These are phyloP conservation scores for Halcyon malimbica DNA, from an alignment of 2,113 vertebrate genomes.

Conservation along the genomic window DNA sequence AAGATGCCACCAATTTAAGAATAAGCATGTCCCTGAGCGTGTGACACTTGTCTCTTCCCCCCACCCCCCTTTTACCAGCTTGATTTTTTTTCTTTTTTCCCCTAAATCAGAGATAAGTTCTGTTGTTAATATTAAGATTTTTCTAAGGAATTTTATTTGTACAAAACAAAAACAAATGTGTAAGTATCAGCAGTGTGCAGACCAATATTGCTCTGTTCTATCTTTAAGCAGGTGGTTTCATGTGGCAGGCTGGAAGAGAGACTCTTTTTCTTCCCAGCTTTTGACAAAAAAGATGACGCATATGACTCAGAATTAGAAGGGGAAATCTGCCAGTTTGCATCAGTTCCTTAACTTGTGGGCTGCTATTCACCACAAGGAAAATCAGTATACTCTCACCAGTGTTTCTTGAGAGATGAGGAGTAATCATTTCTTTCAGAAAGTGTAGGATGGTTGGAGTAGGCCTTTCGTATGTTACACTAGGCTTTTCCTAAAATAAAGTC, in stretches of 20 bases:
- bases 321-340: conserved; percentile 71
- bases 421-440: conserved; percentile 29
- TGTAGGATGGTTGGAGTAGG: conserved; percentile 38
- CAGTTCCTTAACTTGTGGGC: conserved; percentile 68
- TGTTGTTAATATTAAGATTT: background rate
- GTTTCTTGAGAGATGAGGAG: conserved; percentile 32
- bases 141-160: conserved; percentile 11
- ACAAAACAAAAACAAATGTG: conserved; percentile 1
- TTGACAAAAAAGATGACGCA: conserved; percentile 68
- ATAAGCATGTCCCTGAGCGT: background rate
- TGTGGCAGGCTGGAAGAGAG: conserved; percentile 58
- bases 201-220: conserved; percentile 17
- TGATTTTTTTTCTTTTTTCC: background rate
- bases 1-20: background rate
- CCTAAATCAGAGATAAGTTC: background rate
- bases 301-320: conserved; percentile 70
- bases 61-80: background rate
- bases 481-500: background rate
- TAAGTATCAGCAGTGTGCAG: background rate
- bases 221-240: conserved; percentile 68
- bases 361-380: conserved; percentile 60
- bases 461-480: background rate
- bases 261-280: conserved; percentile 59
- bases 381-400: conserved; percentile 36
- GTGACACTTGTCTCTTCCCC: background rate